phyloP scores from a whole-genome alignment of 2,888 invertebrate species.

The Protodeltote pygarga region DNA sequence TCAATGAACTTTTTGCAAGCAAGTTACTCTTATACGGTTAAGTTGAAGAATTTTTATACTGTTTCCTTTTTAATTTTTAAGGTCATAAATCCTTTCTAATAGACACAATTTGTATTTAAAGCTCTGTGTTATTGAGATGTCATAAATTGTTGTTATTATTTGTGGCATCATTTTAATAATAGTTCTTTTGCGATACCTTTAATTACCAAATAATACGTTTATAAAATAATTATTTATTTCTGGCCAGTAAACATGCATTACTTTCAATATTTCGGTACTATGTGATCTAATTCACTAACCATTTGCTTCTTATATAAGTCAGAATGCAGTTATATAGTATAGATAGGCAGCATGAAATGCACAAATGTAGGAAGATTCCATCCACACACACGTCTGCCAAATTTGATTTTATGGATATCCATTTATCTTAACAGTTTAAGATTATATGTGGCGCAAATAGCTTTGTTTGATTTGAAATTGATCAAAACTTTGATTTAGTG shows the following conservation, averaged over 20 bases:
- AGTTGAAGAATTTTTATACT: neutral
- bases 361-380: slow-evolving; percentile 48
- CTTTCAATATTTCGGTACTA: slow-evolving; percentile 21
- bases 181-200: too few species aligned
- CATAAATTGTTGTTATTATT: too few species aligned
- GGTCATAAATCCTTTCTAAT: too few species aligned
- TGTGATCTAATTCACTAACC: slow-evolving; percentile 31
- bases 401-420: slow-evolving; percentile 24
- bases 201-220: slow-evolving; percentile 4
- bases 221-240: slow-evolving; percentile 13
- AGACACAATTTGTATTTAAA: too few species aligned
- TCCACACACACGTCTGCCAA: slow-evolving; percentile 36
- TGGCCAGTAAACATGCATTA: slow-evolving; percentile 11
- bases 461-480: neutral
- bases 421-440: slow-evolving; percentile 23
- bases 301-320: slow-evolving; percentile 3
- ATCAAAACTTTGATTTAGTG: slow-evolving; percentile 4
- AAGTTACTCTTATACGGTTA: slow-evolving; percentile 2
- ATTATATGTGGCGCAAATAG: slow-evolving; percentile 10
- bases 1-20: slow-evolving; percentile 20
- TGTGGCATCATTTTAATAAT: too few species aligned
- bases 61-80: neutral
- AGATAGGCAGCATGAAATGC: slow-evolving; percentile 25
- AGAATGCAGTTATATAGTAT: slow-evolving; percentile 5
- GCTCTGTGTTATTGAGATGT: too few species aligned